A percentile compares a stretch with the other conserved stretches of the same genome.
Evolutionary conservation across 2,797 vertebrate genomes (phyloP).

Genomic region (Vultur gryphus): DNA sequence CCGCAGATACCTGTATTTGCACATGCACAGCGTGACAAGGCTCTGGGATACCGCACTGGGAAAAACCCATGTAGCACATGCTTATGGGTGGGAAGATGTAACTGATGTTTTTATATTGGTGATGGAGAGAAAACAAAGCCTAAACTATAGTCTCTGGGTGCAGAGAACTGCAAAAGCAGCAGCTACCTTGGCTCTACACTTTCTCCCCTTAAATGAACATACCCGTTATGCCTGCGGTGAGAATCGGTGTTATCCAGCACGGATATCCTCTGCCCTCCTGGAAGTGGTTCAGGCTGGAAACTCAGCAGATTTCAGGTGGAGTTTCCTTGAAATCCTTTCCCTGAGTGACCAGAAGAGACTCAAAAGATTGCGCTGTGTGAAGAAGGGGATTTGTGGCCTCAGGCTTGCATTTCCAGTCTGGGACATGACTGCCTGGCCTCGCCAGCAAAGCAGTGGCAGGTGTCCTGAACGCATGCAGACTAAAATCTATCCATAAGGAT

Average conservation of each 20-base stretch:
- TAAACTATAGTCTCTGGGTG: not conserved
- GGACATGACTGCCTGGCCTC: not conserved
- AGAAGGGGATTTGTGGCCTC: not conserved
- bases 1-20: accelerated
- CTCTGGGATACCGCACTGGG: not conserved
- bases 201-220: not conserved
- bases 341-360: not conserved
- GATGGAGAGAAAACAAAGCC: not conserved
- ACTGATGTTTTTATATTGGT: not conserved
- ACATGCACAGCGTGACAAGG: no score
- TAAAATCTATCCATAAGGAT: not conserved
- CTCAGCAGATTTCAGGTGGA: not conserved
- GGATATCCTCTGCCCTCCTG: not conserved
- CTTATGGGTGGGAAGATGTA: not conserved
- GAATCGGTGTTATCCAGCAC: no score
- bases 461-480: not conserved
- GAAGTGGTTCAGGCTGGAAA: not conserved
- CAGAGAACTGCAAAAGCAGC: not conserved
- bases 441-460: not conserved
- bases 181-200: not conserved
- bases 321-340: not conserved
- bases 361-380: not conserved
- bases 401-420: not conserved
- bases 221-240: accelerated
- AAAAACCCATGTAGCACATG: not conserved